phyloP scores from a whole-genome alignment of 2,888 invertebrate species.

The Xestia ashworthii region DNA sequence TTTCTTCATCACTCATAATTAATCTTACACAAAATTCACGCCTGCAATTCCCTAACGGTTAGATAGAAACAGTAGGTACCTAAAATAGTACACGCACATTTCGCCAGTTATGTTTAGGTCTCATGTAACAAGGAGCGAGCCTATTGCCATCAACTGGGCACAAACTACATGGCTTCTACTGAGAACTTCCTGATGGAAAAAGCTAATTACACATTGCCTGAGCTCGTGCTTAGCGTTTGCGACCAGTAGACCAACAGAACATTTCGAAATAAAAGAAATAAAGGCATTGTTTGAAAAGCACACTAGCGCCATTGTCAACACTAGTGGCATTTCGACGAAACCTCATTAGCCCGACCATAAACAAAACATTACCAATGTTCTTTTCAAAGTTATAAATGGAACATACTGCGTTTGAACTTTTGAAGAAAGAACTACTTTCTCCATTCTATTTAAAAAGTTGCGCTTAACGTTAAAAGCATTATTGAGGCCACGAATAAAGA shows the following conservation, averaged over 20 bases:
- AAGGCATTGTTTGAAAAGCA: slow-evolving; percentile 25
- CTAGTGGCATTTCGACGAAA: slow-evolving; percentile 40
- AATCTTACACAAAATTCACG: neutral
- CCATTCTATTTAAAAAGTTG: slow-evolving; percentile 65
- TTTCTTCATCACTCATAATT: slow-evolving; percentile 10
- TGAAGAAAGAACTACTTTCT: slow-evolving; percentile 65
- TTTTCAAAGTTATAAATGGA: slow-evolving; percentile 62
- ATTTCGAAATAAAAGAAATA: slow-evolving; percentile 34
- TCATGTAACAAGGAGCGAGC: neutral
- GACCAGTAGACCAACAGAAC: neutral
- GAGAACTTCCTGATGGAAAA: neutral
- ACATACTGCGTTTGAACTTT: slow-evolving; percentile 53
- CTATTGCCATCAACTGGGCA: neutral
- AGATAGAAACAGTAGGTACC: no score
- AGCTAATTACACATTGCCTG: neutral
- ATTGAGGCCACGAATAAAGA: slow-evolving; percentile 63
- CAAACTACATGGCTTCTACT: neutral
- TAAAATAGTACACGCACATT: neutral
- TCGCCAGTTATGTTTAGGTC: neutral
- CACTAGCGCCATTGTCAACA: slow-evolving; percentile 52
- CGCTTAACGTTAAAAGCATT: slow-evolving; percentile 58
- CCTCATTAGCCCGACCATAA: slow-evolving; percentile 61
- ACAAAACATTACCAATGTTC: slow-evolving; percentile 58
- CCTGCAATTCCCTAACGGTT: neutral
- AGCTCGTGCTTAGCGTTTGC: neutral